These are phyloP conservation scores for Gallinago stenura DNA, from an alignment of 2,797 vertebrate species.

Conservation along the genomic window DNA sequence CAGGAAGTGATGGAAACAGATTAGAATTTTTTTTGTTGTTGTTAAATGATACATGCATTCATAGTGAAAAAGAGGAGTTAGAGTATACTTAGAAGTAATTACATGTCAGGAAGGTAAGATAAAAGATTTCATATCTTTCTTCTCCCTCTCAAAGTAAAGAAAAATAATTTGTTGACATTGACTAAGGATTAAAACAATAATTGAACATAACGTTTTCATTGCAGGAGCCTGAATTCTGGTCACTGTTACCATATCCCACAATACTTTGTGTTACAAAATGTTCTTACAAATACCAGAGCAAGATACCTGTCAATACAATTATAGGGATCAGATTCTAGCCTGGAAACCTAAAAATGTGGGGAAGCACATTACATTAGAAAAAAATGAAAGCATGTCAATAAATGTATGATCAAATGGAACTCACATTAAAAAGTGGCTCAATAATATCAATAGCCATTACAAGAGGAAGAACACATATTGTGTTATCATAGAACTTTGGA, in stretches of 20 bases:
- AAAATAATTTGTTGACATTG: not conserved
- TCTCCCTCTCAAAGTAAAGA: not conserved
- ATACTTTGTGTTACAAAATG: not conserved
- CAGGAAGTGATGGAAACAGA: not conserved
- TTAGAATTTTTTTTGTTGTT: not conserved
- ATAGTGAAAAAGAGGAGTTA: not conserved
- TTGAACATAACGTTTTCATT: not conserved
- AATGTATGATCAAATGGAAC: not conserved
- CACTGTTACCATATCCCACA: fast-evolving
- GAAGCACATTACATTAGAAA: not conserved
- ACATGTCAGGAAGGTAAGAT: not conserved
- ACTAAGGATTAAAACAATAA: not conserved
- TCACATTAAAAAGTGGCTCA: not conserved
- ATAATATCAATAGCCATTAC: conserved; percentile 47
- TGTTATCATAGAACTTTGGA: not conserved
- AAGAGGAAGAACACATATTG: not conserved
- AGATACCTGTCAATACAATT: fast-evolving
- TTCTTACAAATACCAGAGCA: too few species aligned
- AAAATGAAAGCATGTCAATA: not conserved
- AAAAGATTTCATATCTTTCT: not conserved
- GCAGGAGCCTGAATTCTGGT: not conserved
- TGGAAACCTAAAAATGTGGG: not conserved
- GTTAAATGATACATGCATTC: not conserved
- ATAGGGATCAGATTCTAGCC: not conserved
- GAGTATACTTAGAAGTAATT: not conserved